Percentiles rank a stretch among this genome's conserved stretches.
phyloP scores from a whole-genome alignment of 2,113 vertebrate species.

The Calonectris borealis region DNA sequence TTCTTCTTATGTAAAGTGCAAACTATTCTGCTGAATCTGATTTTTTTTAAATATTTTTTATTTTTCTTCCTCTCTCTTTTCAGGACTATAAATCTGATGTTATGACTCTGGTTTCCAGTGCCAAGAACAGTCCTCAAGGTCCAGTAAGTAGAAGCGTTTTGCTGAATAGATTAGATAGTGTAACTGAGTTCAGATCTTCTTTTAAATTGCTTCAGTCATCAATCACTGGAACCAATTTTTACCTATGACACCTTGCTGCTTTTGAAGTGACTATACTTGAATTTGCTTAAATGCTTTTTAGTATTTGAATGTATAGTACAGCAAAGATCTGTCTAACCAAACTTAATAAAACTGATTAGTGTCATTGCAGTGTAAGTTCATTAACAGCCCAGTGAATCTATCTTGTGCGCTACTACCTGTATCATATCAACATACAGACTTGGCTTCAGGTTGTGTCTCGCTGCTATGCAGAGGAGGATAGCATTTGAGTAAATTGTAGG shows the following conservation, averaged over 20 bases:
- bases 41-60: too few species aligned
- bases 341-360: not conserved
- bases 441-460: not conserved
- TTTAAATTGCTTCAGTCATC: not conserved
- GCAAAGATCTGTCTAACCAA: not conserved
- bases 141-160: conserved; percentile 65
- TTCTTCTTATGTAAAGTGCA: not conserved
- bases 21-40: not conserved
- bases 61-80: not conserved
- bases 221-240: not conserved
- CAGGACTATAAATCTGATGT: conserved; percentile 42
- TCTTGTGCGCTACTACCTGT: not conserved
- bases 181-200: conserved; percentile 6
- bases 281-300: not conserved
- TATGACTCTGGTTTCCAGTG: not conserved
- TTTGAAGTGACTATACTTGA: conserved; percentile 2
- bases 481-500: too few species aligned
- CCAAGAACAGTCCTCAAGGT: conserved; percentile 33
- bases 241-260: not conserved
- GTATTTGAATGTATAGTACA: not conserved
- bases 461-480: not conserved
- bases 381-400: not conserved
- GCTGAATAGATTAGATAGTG: not conserved
- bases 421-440: accelerated
- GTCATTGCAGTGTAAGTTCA: not conserved